Percentiles rank a stretch among this genome's conserved stretches.
phyloP scores from a whole-genome alignment of 2,113 vertebrate genomes.

The Echinops telfairi region DNA sequence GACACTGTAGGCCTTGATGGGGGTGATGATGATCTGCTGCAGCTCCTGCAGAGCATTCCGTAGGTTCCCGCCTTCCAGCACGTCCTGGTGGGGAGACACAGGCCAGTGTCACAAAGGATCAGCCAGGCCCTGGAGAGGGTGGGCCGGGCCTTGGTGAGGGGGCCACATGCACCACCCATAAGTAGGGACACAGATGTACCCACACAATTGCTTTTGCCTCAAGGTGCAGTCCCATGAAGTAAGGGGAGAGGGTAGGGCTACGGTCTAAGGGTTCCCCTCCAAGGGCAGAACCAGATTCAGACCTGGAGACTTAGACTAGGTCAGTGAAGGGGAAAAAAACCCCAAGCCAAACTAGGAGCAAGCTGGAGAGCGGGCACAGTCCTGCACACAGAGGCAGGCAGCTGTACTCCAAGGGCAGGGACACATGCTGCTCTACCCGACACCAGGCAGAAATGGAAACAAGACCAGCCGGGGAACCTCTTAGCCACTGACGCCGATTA shows the following conservation, averaged over 20 bases:
- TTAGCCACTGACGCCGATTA: not conserved
- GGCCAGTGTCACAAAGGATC: not conserved
- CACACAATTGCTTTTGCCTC: not conserved
- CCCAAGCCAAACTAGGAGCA: not conserved
- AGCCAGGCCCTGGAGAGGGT: not conserved
- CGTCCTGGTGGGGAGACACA: constrained; percentile 87
- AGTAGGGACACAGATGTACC: not conserved
- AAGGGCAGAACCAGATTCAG: not conserved
- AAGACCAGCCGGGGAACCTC: not conserved
- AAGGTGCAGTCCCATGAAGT: not conserved
- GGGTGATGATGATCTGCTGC: constrained; percentile 95
- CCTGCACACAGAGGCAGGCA: too few relatives aligned
- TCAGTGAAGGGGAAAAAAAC: not conserved
- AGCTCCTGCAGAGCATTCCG: constrained; percentile 95
- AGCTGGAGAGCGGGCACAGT: not conserved
- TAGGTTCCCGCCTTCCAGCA: constrained; percentile 96
- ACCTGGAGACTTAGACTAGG: not conserved
- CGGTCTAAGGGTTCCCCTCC: not conserved
- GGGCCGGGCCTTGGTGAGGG: not conserved
- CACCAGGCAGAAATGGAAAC: not conserved
- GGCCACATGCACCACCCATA: not conserved
- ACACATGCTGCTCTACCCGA: not conserved
- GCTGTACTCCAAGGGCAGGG: not conserved
- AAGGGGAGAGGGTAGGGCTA: not conserved
- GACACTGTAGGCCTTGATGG: constrained; percentile 92